A percentile compares a stretch with the other conserved stretches of the same genome.
Conservation (phyloP, 2,797 vertebrate species). For the Spondyliosoma cantharus region DNA sequence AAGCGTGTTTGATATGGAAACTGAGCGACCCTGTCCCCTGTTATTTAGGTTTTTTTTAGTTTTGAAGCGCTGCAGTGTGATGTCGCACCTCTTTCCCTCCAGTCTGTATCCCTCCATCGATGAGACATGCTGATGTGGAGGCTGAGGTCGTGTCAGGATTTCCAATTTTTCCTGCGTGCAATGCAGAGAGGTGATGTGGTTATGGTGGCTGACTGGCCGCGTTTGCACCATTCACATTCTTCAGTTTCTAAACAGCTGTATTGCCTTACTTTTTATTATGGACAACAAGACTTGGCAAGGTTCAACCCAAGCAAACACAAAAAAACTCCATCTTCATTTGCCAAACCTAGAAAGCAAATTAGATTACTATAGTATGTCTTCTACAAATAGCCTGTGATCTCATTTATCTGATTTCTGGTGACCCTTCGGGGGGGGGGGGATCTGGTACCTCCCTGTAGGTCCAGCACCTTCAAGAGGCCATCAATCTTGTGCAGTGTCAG, state of each 20-base stretch:
- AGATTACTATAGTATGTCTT: constrained; percentile 33
- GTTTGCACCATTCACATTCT: constrained; percentile 31
- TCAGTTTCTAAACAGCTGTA: constrained; percentile 46
- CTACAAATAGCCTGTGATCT: constrained; percentile 57
- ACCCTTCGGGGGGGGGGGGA: constrained; percentile 28
- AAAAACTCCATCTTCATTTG: constrained; percentile 40
- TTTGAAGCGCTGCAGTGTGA: constrained; percentile 10
- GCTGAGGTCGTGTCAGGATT: constrained; percentile 21
- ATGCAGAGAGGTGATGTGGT: constrained; percentile 3
- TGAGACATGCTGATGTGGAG: constrained; percentile 8
- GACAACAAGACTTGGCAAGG: constrained; percentile 34
- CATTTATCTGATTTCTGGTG: constrained; percentile 42
- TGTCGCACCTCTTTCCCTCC: background rate
- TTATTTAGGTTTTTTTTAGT: constrained; percentile 32
- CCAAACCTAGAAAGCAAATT: constrained; percentile 57
- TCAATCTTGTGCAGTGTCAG: constrained; percentile 52
- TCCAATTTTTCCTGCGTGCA: background rate
- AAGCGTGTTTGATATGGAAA: constrained; percentile 57
- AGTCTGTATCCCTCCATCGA: constrained; percentile 4
- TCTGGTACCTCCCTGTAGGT: constrained; percentile 46
- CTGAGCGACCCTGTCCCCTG: constrained; percentile 35
- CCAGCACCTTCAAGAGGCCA: constrained; percentile 51
- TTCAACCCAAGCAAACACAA: constrained; percentile 24
- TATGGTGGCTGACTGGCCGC: background rate
- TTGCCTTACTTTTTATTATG: constrained; percentile 43